Conservation (phyloP, 2,797 vertebrate species). For the Florisuga fusca region DNA sequence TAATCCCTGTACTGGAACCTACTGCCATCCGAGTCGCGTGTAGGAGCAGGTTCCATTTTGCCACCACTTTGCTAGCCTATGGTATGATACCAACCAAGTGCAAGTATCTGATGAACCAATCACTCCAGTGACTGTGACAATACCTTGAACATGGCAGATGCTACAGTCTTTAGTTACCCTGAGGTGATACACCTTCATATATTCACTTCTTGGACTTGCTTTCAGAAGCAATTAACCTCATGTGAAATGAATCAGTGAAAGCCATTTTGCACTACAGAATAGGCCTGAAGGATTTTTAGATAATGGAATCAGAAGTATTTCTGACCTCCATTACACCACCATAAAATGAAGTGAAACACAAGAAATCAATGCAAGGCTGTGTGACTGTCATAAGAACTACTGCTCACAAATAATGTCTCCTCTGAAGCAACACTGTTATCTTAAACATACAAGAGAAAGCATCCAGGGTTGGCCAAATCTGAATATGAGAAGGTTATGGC, state of each 20-base stretch:
- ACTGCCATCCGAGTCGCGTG: slow-evolving; percentile 14
- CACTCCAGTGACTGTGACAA: background rate
- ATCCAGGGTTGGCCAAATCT: background rate
- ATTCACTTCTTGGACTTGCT: background rate
- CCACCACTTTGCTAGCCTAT: background rate
- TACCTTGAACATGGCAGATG: background rate
- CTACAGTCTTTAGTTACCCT: background rate
- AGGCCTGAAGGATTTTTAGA: slow-evolving; percentile 51
- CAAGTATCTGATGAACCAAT: background rate
- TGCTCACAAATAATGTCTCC: background rate
- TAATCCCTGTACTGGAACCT: background rate
- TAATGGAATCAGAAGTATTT: slow-evolving; percentile 43
- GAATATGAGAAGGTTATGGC: background rate
- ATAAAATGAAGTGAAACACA: slow-evolving; percentile 37
- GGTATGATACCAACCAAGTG: background rate
- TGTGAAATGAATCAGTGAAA: slow-evolving; percentile 54
- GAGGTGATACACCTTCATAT: slow-evolving; percentile 9
- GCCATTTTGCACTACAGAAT: slow-evolving; percentile 27
- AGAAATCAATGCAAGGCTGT: slow-evolving; percentile 47
- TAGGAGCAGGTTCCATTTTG: background rate
- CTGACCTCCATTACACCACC: slow-evolving; percentile 32
- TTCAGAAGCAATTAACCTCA: slow-evolving; percentile 57
- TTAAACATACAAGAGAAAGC: background rate
- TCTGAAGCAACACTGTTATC: background rate
- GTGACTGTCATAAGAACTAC: background rate